phyloP scores from a whole-genome alignment of 2,113 vertebrate genomes.

The Platysternon megacephalum region DNA sequence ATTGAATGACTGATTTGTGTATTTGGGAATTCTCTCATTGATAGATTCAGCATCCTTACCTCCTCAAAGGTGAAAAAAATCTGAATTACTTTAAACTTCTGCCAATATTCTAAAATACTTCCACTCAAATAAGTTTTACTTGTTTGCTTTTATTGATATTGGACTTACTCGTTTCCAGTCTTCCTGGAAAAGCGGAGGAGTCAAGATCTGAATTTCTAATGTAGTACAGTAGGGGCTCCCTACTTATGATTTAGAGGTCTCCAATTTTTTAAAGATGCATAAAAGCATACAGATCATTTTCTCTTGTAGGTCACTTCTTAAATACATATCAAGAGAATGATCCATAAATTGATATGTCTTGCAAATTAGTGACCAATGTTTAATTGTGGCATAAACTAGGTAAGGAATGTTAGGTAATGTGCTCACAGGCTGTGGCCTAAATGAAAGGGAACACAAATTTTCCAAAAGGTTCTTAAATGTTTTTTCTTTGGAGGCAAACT shows the following conservation, averaged over 20 bases:
- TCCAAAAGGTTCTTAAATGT: slow-evolving; percentile 39
- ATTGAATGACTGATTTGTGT: not conserved
- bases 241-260: not conserved
- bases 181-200: not conserved
- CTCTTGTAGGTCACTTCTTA: slow-evolving; percentile 39
- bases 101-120: not conserved
- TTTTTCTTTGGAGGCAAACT: slow-evolving; percentile 35
- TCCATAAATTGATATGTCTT: not conserved
- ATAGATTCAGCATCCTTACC: not conserved
- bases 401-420: not conserved
- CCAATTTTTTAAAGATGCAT: not conserved
- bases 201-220: not conserved
- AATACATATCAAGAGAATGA: not conserved
- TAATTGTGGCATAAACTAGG: slow-evolving; percentile 34
- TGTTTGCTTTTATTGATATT: slow-evolving; percentile 4
- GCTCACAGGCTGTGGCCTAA: slow-evolving; percentile 34
- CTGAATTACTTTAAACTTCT: not conserved
- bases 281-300: not conserved
- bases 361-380: slow-evolving; percentile 1
- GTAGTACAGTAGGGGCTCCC: not conserved
- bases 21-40: not conserved
- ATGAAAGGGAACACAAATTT: slow-evolving; percentile 25
- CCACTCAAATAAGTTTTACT: not conserved
- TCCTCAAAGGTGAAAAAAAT: not conserved
- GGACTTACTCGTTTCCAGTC: not conserved